Conservation (phyloP, 2,797 vertebrate species). For the Dromococcyx pavoninus region DNA sequence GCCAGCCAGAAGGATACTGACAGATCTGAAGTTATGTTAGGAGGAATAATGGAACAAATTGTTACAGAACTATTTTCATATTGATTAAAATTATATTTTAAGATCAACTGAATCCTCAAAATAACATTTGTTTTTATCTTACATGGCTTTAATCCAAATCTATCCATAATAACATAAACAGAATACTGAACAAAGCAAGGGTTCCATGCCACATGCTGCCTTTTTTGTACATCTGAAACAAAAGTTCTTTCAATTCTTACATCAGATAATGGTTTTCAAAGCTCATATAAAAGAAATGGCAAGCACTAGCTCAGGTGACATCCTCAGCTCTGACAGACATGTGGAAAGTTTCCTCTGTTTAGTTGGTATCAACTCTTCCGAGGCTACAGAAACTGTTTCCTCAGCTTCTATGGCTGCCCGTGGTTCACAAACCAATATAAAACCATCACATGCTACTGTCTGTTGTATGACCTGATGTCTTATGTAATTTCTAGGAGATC, state of each 20-base stretch:
- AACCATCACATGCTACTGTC: background rate
- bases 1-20: background rate
- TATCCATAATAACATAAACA: background rate
- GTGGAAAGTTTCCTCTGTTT: background rate
- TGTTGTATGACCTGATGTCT: background rate
- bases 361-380: background rate
- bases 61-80: background rate
- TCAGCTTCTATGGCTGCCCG: background rate
- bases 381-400: background rate
- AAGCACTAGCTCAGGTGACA: background rate
- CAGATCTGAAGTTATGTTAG: background rate
- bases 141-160: background rate
- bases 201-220: rapidly evolving
- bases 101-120: background rate
- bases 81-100: background rate
- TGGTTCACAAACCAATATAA: background rate
- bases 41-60: background rate
- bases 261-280: background rate
- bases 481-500: background rate
- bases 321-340: background rate
- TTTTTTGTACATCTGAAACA: background rate
- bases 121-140: background rate
- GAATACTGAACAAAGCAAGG: background rate
- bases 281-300: background rate
- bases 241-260: background rate